Evolutionary conservation across 2,888 invertebrate species (phyloP).

Genomic region (Subacronicta megacephala): DNA sequence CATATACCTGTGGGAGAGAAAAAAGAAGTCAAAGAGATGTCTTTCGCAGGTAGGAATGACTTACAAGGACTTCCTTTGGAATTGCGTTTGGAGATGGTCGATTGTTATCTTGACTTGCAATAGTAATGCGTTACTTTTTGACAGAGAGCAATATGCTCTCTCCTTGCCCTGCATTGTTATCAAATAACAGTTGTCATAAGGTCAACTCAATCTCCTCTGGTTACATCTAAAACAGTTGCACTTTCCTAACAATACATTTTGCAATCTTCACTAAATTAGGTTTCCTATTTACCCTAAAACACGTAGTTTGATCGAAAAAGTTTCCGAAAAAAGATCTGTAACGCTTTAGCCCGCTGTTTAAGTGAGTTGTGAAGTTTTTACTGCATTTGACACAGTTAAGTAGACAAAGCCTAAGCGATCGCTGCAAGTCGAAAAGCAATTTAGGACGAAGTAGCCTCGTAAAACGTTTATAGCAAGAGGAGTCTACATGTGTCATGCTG

Average conservation of each 20-base stretch:
- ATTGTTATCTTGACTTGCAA: no score
- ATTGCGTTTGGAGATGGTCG: no score
- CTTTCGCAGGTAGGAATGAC: no score
- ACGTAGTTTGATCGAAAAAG: conserved; percentile 44
- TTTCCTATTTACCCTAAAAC: conserved; percentile 44
- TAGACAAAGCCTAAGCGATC: conserved; percentile 61
- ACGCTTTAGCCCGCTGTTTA: conserved; percentile 45
- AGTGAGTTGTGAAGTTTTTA: conserved; percentile 59
- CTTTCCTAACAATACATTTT: conserved; percentile 29
- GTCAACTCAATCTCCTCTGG: conserved; percentile 15
- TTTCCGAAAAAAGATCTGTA: conserved; percentile 26
- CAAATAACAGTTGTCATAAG: conserved; percentile 23
- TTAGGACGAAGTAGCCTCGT: conserved; percentile 64
- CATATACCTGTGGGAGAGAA: no score
- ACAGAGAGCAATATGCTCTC: no score
- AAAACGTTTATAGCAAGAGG: conserved; percentile 71
- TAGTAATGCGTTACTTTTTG: no score
- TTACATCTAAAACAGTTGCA: conserved; percentile 28
- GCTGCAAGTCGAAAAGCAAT: conserved; percentile 60
- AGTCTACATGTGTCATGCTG: conserved; percentile 58
- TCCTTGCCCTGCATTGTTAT: conserved; percentile 12
- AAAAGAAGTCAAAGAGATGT: no score
- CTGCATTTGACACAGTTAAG: conserved; percentile 59
- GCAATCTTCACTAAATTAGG: conserved; percentile 41
- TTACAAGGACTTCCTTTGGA: no score